These are phyloP conservation scores for Gallinago solitaria DNA, from an alignment of 2,797 vertebrate genomes.

Conservation along the genomic window DNA sequence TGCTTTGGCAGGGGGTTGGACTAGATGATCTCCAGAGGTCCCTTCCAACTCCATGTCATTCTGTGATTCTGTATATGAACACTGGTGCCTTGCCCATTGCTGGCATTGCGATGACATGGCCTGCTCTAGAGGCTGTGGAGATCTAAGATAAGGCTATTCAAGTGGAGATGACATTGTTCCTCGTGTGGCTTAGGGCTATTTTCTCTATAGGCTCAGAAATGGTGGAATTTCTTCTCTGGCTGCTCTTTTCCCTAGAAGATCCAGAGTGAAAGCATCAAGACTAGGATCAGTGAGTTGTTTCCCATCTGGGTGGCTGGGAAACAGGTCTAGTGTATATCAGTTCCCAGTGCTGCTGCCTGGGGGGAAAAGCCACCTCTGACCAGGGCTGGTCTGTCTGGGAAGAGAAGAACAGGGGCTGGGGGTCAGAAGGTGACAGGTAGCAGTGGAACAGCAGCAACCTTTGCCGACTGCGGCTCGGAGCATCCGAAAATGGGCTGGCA, in stretches of 20 bases:
- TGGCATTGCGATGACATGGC: fast-evolving
- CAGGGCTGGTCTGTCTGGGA: neutral
- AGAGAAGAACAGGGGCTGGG: fast-evolving
- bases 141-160: fast-evolving
- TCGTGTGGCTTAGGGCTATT: fast-evolving
- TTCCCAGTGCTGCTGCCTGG: too few relatives aligned
- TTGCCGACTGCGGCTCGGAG: neutral
- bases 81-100: fast-evolving
- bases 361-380: neutral
- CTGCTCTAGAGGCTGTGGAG: neutral
- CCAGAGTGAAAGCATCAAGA: too few relatives aligned
- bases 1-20: too few relatives aligned
- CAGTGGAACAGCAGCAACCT: neutral
- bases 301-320: neutral
- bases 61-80: fast-evolving
- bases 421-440: neutral
- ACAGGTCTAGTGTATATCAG: fast-evolving
- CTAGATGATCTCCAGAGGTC: too few relatives aligned
- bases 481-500: neutral
- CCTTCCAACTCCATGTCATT: too few relatives aligned
- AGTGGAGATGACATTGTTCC: neutral
- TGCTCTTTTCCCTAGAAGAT: neutral
- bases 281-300: neutral
- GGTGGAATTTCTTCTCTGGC: neutral
- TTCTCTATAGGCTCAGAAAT: neutral